These are phyloP conservation scores for Suncus etruscus DNA, from an alignment of 2,113 vertebrate species.

Conservation along the genomic window DNA sequence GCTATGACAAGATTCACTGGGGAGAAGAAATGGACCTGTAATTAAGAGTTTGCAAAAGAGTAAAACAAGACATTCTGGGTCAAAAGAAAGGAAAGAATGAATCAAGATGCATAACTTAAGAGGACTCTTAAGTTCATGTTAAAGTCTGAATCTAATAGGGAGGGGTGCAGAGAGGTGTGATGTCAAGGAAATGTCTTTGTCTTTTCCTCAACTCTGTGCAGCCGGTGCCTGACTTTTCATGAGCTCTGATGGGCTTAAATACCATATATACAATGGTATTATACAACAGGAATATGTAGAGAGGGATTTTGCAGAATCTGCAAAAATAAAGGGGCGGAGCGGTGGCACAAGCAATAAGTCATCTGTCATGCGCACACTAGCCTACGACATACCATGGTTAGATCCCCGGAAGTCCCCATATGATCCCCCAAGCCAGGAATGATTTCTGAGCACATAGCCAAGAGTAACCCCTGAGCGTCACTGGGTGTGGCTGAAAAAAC, in stretches of 20 bases:
- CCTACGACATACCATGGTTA: no score
- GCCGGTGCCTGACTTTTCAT: background rate
- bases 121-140: background rate
- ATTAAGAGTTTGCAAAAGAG: background rate
- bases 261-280: background rate
- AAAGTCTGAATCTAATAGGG: background rate
- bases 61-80: background rate
- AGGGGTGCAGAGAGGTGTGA: background rate
- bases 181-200: background rate
- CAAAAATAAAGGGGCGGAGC: no score
- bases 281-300: background rate
- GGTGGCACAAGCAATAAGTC: no score
- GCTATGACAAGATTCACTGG: background rate
- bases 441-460: no score
- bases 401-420: no score
- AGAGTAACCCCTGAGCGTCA: no score
- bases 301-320: no score
- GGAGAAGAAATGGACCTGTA: background rate
- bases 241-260: background rate
- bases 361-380: no score
- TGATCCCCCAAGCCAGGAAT: no score
- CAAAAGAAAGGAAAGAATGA: background rate
- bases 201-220: background rate
- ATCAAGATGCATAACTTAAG: background rate
- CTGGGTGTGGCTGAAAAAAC: no score